Percentiles rank a stretch among this genome's conserved stretches.
Evolutionary conservation across 2,113 vertebrate species (phyloP).

Genomic region (Oryzias javanicus): DNA sequence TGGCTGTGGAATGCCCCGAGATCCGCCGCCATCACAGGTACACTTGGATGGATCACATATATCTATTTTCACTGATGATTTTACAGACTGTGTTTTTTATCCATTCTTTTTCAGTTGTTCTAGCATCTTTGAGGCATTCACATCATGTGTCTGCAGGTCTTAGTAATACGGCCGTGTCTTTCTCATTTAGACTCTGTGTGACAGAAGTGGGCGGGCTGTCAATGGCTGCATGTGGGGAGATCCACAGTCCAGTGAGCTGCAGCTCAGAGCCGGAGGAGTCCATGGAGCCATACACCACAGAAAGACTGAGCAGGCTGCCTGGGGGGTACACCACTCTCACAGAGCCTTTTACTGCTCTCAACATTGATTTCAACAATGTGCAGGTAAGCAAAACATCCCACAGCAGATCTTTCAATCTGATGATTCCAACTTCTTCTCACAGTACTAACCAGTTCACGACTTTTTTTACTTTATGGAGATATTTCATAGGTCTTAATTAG

Average conservation of each 20-base stretch:
- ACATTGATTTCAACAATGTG: conserved; percentile 88
- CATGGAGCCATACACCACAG: conserved; percentile 92
- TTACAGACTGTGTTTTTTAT: neutral
- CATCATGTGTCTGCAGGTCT: neutral
- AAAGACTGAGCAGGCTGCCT: conserved; percentile 88
- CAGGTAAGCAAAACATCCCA: conserved; percentile 78
- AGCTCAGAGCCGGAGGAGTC: conserved; percentile 80
- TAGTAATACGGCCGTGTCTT: neutral
- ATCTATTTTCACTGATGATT: neutral
- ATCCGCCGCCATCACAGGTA: conserved; percentile 96
- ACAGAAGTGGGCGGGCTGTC: conserved; percentile 81
- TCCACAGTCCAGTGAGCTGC: conserved; percentile 83
- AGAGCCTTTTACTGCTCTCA: conserved; percentile 84
- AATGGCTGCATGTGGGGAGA: conserved; percentile 77
- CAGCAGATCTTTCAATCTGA: neutral
- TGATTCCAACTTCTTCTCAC: neutral
- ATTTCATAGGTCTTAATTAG: too few relatives aligned
- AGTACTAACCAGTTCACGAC: neutral
- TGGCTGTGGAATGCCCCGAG: conserved; percentile 89
- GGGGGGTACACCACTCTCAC: conserved; percentile 88
- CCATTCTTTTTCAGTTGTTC: neutral
- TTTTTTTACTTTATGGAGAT: too few relatives aligned
- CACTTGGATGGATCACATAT: neutral
- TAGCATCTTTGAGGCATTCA: neutral
- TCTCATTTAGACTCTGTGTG: conserved; percentile 73